Percentiles rank a stretch among this genome's conserved stretches.
Conservation (phyloP, 2,888 invertebrate genomes). For the Balanococcus diminutus region DNA sequence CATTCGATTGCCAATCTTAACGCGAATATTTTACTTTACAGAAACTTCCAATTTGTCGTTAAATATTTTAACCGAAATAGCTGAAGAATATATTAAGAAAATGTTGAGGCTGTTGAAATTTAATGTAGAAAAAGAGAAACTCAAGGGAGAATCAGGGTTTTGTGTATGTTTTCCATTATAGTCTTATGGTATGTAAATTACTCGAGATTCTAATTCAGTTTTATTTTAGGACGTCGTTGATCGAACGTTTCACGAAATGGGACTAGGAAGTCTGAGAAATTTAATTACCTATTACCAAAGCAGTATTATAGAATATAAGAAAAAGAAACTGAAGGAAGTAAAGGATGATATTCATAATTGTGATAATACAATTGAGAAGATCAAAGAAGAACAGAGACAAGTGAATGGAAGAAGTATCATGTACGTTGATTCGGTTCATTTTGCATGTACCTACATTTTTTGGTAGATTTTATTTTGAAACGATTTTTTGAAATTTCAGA, state of each 20-base stretch:
- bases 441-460: background rate
- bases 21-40: background rate
- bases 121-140: conserved; percentile 45
- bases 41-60: conserved; percentile 44
- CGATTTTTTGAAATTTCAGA: background rate
- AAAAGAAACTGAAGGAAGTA: conserved; percentile 25
- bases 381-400: conserved; percentile 38
- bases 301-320: conserved; percentile 28
- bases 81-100: conserved; percentile 50
- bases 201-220: background rate
- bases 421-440: background rate
- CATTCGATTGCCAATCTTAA: background rate
- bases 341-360: conserved; percentile 17
- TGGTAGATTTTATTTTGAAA: background rate
- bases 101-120: conserved; percentile 24
- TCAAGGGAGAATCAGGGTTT: conserved; percentile 46
- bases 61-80: conserved; percentile 45
- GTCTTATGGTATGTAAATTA: background rate
- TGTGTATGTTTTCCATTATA: background rate
- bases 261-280: conserved; percentile 46
- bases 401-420: conserved; percentile 6
- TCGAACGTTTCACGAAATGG: conserved; percentile 53
- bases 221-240: conserved; percentile 44
- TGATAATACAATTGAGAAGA: conserved; percentile 36
- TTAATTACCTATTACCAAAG: conserved; percentile 44